Evolutionary conservation across 2,888 invertebrate genomes (phyloP).

Genomic region (Drosophila dives): DNA sequence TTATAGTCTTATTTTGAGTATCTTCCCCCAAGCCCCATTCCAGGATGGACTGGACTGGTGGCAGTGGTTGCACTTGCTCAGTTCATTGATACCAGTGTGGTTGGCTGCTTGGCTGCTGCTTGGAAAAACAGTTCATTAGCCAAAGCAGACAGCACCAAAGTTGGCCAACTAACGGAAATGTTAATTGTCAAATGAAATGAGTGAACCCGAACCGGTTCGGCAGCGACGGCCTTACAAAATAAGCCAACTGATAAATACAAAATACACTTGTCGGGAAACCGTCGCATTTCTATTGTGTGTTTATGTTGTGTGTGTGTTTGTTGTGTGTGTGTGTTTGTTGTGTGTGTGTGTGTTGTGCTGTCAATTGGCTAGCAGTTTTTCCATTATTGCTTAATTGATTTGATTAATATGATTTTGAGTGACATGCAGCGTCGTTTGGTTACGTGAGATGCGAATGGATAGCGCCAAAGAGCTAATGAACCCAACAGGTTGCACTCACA

Average conservation of each 20-base stretch:
- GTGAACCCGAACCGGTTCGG: slow-evolving; percentile 66
- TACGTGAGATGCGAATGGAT: slow-evolving; percentile 56
- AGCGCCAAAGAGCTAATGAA: slow-evolving; percentile 64
- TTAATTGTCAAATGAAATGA: slow-evolving; percentile 78
- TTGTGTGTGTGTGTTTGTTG: slow-evolving; percentile 7
- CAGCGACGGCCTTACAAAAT: slow-evolving; percentile 68
- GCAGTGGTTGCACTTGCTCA: slow-evolving; percentile 43
- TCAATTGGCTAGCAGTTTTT: slow-evolving; percentile 71
- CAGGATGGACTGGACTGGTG: background rate
- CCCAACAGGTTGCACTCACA: slow-evolving; percentile 40
- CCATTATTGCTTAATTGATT: slow-evolving; percentile 76
- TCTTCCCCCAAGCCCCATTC: background rate
- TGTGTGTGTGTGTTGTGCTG: slow-evolving; percentile 25
- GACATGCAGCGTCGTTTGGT: slow-evolving; percentile 63
- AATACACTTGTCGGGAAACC: slow-evolving; percentile 55
- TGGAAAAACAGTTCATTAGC: slow-evolving; percentile 71
- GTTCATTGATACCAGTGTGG: slow-evolving; percentile 64
- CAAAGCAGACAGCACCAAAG: slow-evolving; percentile 76
- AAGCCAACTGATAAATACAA: slow-evolving; percentile 74
- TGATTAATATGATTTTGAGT: slow-evolving; percentile 76
- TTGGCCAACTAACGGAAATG: slow-evolving; percentile 81
- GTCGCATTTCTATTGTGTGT: slow-evolving; percentile 53
- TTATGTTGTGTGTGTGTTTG: slow-evolving; percentile 14
- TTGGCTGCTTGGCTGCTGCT: slow-evolving; percentile 18
- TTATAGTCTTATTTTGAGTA: slow-evolving; percentile 23